Evolutionary conservation across 2,797 vertebrate species (phyloP), one percentile per base, ranked within the genome.

Genomic region (Microctenopoma lineatum): DNA sequence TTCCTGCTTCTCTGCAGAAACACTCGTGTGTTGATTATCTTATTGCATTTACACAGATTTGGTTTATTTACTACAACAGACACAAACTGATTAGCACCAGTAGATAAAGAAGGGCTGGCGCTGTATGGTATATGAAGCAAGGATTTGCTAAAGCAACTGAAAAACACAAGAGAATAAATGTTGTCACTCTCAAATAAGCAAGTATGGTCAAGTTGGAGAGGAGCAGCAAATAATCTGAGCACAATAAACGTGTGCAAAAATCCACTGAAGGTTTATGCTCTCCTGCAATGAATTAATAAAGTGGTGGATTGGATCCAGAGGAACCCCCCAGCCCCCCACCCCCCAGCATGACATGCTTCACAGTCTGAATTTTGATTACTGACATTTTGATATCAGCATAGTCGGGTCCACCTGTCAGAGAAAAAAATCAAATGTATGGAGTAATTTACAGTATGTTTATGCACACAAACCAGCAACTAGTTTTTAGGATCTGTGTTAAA

Each of bases 211-310:
- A 38, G 1, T 15, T 12, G 29, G 39, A 45, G 46, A 13, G 18
- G 38, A 73, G 18, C 9, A 15, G 12, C 25, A 53, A 64, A 29
- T 10, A 38, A 16, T 60, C 56, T 47, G 34, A 36, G 12, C 46
- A 42, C 60, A 32, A 32, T 21, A 54, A 32, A 55, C 1, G 41
- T 52, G 7, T n/a, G 25, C 45, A 55, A 57, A 53, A 39, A 38
- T 50, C 50, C 29, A 66, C 12, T 1, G 41, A 26, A 44, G 3
- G 4, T 26, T 71, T 51, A 39, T 59, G 41, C 48, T 21, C 57
- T 16, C 16, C 18, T 61, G 29, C 64, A 70, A 59, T 38, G 66
- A 59, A 38, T 79, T 51, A 56, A 74, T 76, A 66, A 42, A 21
- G 47, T 7, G 27, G 9, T 44, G 58, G 38, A 45, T 59, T 38